Evolutionary conservation across 2,797 vertebrate genomes (phyloP).

Genomic region (Macropodus opercularis): DNA sequence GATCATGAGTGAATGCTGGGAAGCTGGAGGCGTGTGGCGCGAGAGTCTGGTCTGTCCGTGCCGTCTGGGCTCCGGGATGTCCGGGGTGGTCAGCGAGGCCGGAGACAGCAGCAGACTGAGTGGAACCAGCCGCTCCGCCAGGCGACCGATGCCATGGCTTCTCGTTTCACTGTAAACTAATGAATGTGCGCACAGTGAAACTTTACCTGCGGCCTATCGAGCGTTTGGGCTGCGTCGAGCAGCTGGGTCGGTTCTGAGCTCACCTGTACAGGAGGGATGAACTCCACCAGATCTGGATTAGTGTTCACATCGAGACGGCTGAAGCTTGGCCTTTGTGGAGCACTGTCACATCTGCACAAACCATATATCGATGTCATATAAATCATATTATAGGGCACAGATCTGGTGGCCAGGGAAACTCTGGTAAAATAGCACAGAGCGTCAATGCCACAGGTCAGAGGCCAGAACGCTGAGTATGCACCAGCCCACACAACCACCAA

Average conservation of each 20-base stretch:
- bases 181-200: conserved; percentile 64
- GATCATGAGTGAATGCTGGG: conserved; percentile 67
- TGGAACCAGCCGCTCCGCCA: conserved; percentile 72
- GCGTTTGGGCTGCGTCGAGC: conserved; percentile 32
- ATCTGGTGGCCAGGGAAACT: conserved; percentile 51
- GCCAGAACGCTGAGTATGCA: conserved; percentile 23
- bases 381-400: conserved; percentile 30
- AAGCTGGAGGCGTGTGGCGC: conserved; percentile 58
- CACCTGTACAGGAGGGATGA: conserved; percentile 22
- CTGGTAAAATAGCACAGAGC: conserved; percentile 52
- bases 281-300: conserved; percentile 46
- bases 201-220: conserved; percentile 46
- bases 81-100: conserved; percentile 67
- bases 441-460: conserved; percentile 48
- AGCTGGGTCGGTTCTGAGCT: conserved; percentile 18
- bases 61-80: conserved; percentile 74
- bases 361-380: conserved; percentile 30
- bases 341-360: conserved; percentile 41
- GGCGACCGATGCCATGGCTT: conserved; percentile 73
- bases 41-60: conserved; percentile 57
- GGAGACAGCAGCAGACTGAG: conserved; percentile 75
- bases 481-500: conserved; percentile 3
- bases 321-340: conserved; percentile 32
- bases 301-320: conserved; percentile 6
- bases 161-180: conserved; percentile 71